These are phyloP conservation scores for Thymallus thymallus DNA, from an alignment of 2,113 vertebrate species.

Conservation along the genomic window DNA sequence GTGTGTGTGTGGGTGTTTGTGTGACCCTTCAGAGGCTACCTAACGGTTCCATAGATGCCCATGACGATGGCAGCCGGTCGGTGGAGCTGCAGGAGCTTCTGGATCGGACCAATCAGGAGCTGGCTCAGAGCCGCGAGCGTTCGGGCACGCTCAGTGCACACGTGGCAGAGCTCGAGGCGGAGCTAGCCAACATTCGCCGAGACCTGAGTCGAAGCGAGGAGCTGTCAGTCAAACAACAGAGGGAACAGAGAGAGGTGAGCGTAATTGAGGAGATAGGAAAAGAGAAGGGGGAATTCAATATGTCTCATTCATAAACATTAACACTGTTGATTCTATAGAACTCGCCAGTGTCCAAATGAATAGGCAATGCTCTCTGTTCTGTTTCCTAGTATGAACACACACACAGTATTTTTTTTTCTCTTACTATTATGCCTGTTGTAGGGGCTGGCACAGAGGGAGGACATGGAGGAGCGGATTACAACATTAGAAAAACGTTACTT, in stretches of 20 bases:
- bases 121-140: slow-evolving; percentile 86
- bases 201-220: slow-evolving; percentile 94
- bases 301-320: too few relatives aligned
- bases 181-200: slow-evolving; percentile 84
- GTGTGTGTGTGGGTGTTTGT: slow-evolving; percentile 17
- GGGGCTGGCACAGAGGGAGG: slow-evolving; percentile 90
- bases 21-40: slow-evolving; percentile 72
- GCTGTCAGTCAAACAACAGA: slow-evolving; percentile 88
- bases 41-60: slow-evolving; percentile 81
- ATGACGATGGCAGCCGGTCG: slow-evolving; percentile 78
- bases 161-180: slow-evolving; percentile 85
- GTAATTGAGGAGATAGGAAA: background rate
- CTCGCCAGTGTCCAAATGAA: too few relatives aligned
- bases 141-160: slow-evolving; percentile 75
- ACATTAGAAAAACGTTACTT: slow-evolving; percentile 94
- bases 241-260: slow-evolving; percentile 92
- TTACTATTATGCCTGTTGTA: slow-evolving; percentile 51
- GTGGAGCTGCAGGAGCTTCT: slow-evolving; percentile 91
- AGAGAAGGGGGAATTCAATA: background rate
- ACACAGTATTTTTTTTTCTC: slow-evolving; percentile 22
- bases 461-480: slow-evolving; percentile 96
- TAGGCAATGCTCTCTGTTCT: too few relatives aligned
- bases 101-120: slow-evolving; percentile 90
- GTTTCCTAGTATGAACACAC: background rate
- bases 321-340: background rate